phyloP scores from a whole-genome alignment of 1,140 invertebrate genomes.

The Drosophila teissieri region DNA sequence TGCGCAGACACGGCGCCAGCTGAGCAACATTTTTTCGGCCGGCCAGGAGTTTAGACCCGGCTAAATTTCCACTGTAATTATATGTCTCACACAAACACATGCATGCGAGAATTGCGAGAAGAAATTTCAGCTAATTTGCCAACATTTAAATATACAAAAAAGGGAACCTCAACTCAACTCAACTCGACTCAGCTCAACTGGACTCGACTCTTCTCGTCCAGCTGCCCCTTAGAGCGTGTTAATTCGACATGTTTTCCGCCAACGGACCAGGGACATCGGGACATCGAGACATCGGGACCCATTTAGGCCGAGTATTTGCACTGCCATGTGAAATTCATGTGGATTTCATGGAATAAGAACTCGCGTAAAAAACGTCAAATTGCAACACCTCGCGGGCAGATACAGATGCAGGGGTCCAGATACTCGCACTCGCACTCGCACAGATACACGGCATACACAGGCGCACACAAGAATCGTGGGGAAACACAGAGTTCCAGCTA shows the following conservation, averaged over 20 bases:
- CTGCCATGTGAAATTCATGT: conserved; percentile 58
- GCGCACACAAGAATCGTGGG: conserved; percentile 10
- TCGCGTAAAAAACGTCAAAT: conserved; percentile 84
- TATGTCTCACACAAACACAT: conserved; percentile 47
- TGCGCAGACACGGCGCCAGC: conserved; percentile 74
- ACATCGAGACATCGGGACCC: conserved; percentile 65
- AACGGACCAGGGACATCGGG: conserved; percentile 47
- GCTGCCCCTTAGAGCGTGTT: conserved; percentile 76
- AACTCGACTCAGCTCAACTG: neutral
- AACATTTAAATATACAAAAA: conserved; percentile 77
- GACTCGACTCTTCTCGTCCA: conserved; percentile 22
- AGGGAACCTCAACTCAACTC: conserved; percentile 23
- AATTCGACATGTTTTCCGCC: conserved; percentile 84
- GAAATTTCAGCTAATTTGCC: conserved; percentile 80
- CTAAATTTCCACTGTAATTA: conserved; percentile 69
- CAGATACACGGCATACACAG: conserved; percentile 5
- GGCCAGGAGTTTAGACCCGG: conserved; percentile 36
- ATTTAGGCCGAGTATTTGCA: conserved; percentile 83
- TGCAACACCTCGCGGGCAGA: conserved; percentile 82
- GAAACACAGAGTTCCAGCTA: conserved; percentile 15
- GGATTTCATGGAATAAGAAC: conserved; percentile 80
- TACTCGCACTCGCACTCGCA: no score
- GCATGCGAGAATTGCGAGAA: conserved; percentile 59
- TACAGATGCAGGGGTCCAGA: conserved; percentile 15
- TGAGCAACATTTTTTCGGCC: conserved; percentile 49